Evolutionary conservation across 2,888 invertebrate genomes (phyloP).

Genomic region (Bellardia pandia): DNA sequence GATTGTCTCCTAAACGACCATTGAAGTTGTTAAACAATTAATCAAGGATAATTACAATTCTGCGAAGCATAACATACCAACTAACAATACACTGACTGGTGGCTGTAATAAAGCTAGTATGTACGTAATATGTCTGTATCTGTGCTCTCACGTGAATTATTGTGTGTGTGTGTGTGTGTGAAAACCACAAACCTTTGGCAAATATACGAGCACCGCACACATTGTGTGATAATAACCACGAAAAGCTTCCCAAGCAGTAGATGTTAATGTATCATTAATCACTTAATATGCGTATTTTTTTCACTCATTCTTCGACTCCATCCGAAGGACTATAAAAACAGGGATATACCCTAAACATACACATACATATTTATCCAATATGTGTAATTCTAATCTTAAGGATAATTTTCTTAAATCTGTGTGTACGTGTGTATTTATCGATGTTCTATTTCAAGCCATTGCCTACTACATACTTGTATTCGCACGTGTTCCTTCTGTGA

Average conservation of each 20-base stretch:
- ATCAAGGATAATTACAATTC: conserved; percentile 80
- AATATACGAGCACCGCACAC: conserved; percentile 46
- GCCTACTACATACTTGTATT: neutral
- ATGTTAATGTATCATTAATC: conserved; percentile 73
- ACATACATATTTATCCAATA: conserved; percentile 19
- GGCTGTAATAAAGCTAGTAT: conserved; percentile 34
- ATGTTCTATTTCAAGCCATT: neutral
- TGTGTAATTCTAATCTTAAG: conserved; percentile 13
- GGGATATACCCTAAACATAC: neutral
- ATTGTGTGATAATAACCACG: conserved; percentile 64
- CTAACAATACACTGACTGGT: conserved; percentile 37
- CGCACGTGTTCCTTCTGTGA: neutral
- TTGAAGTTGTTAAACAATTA: conserved; percentile 79
- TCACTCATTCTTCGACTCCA: conserved; percentile 1
- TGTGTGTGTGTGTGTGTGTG: neutral
- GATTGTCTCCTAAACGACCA: conserved; percentile 74
- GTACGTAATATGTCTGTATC: neutral
- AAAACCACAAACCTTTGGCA: conserved; percentile 49
- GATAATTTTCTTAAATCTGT: conserved; percentile 4
- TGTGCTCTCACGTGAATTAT: too few relatives aligned
- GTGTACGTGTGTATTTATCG: neutral
- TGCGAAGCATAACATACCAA: conserved; percentile 45
- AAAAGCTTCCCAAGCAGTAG: conserved; percentile 48
- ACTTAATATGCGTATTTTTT: conserved; percentile 68
- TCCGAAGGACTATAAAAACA: neutral